Evolutionary conservation across 1,140 invertebrate genomes (phyloP).

Genomic region (Brachionus paranguensis): DNA sequence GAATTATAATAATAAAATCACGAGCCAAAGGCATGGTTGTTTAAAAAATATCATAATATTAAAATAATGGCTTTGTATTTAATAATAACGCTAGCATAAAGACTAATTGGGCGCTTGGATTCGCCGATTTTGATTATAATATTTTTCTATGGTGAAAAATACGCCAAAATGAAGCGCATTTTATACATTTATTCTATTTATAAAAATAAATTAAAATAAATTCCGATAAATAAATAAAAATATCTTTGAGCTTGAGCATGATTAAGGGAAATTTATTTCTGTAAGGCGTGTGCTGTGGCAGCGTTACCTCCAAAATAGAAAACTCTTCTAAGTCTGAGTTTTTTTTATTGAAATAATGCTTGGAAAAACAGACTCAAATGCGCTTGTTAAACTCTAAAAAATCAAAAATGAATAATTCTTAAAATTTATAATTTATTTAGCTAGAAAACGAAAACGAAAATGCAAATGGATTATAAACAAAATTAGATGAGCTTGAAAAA

Average conservation of each 20-base stretch:
- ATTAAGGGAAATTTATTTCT: not conserved
- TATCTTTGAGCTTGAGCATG: not conserved
- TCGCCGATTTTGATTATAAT: not conserved
- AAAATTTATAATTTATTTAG: not conserved
- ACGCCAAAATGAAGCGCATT: not conserved
- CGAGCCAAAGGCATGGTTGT: not conserved
- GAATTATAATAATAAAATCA: conserved; percentile 27
- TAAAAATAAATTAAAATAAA: not conserved
- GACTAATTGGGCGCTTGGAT: not conserved
- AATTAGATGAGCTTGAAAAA: no score
- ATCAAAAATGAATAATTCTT: not conserved
- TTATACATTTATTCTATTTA: not conserved
- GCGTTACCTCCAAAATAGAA: not conserved
- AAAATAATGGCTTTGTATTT: not conserved
- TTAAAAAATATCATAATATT: not conserved
- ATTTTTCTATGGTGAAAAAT: not conserved
- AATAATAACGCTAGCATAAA: not conserved
- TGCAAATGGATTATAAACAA: no score
- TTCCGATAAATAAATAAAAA: not conserved
- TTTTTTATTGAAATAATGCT: not conserved
- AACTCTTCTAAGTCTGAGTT: not conserved
- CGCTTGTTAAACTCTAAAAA: not conserved
- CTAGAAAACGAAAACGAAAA: no score
- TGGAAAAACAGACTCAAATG: not conserved
- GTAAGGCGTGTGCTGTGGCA: not conserved